phyloP scores from a whole-genome alignment of 1,140 invertebrate genomes.

The Scaptodrosophila lebanonensis region DNA sequence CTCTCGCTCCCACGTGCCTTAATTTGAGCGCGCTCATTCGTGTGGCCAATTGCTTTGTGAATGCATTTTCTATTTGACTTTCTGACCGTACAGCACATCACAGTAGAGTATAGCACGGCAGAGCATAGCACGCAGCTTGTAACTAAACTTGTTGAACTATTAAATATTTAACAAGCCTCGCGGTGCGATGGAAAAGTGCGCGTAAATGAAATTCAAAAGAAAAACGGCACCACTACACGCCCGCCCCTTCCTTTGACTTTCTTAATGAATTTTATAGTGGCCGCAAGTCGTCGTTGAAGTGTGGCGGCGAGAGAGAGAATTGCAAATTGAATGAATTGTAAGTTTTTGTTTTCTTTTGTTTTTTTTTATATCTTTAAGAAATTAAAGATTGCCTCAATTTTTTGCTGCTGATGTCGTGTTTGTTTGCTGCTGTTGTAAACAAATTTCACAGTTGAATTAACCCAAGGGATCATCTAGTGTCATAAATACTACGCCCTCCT shows the following conservation, averaged over 20 bases:
- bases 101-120: too few species aligned
- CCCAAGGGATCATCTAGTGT: slow-evolving; percentile 48
- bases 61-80: slow-evolving; percentile 35
- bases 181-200: slow-evolving; percentile 23
- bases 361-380: slow-evolving; percentile 17
- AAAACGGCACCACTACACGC: too few species aligned
- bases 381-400: slow-evolving; percentile 5
- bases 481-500: slow-evolving; percentile 34
- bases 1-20: slow-evolving; percentile 16
- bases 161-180: slow-evolving; percentile 69
- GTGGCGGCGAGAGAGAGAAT: slow-evolving; percentile 27
- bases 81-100: too few species aligned
- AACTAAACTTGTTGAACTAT: slow-evolving; percentile 56
- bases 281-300: background rate
- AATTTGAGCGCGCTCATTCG: background rate
- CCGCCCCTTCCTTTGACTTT: slow-evolving; percentile 40
- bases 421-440: slow-evolving; percentile 17
- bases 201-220: slow-evolving; percentile 49
- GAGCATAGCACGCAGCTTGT: too few species aligned
- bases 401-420: slow-evolving; percentile 30
- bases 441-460: slow-evolving; percentile 66
- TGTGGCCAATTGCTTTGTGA: slow-evolving; percentile 1
- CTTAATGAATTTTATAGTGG: slow-evolving; percentile 69
- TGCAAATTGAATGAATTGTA: slow-evolving; percentile 33
- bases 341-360: slow-evolving; percentile 19